Evolutionary conservation across 1,140 invertebrate genomes (phyloP).

Genomic region (Gryllus bimaculatus): DNA sequence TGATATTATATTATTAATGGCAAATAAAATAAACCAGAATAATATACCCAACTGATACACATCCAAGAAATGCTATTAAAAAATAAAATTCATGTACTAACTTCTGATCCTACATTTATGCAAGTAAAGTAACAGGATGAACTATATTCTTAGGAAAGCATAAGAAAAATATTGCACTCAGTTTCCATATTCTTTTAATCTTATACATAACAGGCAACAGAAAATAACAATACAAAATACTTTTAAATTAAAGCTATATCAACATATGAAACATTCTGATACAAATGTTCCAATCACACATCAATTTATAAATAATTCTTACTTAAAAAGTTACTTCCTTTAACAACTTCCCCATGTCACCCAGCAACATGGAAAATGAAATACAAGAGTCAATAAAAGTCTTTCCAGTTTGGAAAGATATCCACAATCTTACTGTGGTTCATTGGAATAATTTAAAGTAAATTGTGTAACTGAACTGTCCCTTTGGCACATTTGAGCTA

Average conservation of each 20-base stretch:
- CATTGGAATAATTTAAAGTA: background rate
- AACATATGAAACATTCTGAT: background rate
- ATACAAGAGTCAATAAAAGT: background rate
- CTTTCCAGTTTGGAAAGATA: background rate
- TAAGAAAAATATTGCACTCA: too few relatives aligned
- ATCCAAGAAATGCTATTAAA: too few relatives aligned
- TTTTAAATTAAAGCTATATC: background rate
- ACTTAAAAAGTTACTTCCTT: background rate
- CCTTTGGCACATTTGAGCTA: background rate
- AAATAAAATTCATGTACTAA: too few relatives aligned
- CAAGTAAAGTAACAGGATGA: too few relatives aligned
- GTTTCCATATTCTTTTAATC: too few relatives aligned
- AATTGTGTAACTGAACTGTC: background rate
- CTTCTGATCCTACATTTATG: too few relatives aligned
- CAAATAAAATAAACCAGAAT: too few relatives aligned
- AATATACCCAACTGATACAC: too few relatives aligned
- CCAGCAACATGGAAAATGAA: background rate
- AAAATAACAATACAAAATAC: background rate
- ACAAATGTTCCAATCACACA: background rate
- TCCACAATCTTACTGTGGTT: background rate
- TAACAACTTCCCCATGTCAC: background rate
- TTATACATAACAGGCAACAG: background rate
- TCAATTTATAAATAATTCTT: background rate
- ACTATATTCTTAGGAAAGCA: too few relatives aligned
- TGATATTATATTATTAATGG: too few relatives aligned